These are phyloP conservation scores for Paraescarpia echinospica DNA, from an alignment of 1,140 invertebrate species.

Conservation along the genomic window DNA sequence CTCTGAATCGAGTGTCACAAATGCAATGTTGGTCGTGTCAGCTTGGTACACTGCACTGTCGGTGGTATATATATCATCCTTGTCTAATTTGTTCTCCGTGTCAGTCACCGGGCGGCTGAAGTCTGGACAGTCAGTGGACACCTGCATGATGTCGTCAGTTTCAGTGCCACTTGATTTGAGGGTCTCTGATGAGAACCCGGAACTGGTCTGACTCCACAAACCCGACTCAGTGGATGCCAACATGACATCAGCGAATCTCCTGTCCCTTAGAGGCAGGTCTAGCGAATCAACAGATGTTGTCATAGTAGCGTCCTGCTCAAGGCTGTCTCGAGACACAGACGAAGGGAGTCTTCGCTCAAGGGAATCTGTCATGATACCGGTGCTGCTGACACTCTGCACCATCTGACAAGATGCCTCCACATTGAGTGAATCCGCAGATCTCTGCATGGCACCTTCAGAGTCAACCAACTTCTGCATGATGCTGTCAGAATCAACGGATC, in stretches of 20 bases:
- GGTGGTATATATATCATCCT: neutral
- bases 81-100: neutral
- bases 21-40: neutral
- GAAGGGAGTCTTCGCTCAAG: constrained; percentile 59
- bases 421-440: constrained; percentile 69
- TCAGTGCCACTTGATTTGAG: constrained; percentile 23
- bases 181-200: constrained; percentile 26
- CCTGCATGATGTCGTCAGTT: constrained; percentile 27
- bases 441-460: constrained; percentile 48
- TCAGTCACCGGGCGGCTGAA: neutral
- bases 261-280: constrained; percentile 30
- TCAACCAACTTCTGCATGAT: constrained; percentile 34
- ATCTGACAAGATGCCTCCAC: constrained; percentile 46
- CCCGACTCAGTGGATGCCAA: constrained; percentile 50
- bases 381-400: constrained; percentile 20
- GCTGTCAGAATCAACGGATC: constrained; percentile 18
- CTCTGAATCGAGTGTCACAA: neutral
- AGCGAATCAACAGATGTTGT: constrained; percentile 50
- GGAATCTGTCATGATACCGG: constrained; percentile 37
- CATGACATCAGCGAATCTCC: constrained; percentile 37
- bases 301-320: constrained; percentile 32
- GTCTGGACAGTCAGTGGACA: constrained; percentile 25
- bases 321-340: constrained; percentile 36
- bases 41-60: neutral
- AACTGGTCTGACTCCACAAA: constrained; percentile 31